Percentiles rank a stretch among this genome's conserved stretches.
Conservation (phyloP, 1,140 invertebrate species). For the Drosophila mojavensis region DNA sequence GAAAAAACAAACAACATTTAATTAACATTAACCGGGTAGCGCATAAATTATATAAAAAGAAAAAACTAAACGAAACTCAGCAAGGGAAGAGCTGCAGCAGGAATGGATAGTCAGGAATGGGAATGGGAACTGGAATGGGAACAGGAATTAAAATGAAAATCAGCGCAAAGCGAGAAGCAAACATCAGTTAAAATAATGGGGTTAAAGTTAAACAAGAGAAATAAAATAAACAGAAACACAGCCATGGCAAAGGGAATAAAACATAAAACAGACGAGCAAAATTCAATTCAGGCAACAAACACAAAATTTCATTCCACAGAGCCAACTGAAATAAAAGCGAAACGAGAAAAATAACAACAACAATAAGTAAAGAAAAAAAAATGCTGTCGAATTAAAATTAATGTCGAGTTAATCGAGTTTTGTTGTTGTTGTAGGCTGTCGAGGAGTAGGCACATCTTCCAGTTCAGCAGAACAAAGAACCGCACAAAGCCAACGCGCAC, state of each 20-base stretch:
- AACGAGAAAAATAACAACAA: conserved; percentile 17
- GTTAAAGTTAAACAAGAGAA: conserved; percentile 53
- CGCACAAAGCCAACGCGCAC: conserved; percentile 8
- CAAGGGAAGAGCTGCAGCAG: conserved; percentile 7
- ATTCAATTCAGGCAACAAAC: conserved; percentile 45
- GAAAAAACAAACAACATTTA: conserved; percentile 34
- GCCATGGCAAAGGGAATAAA: conserved; percentile 22
- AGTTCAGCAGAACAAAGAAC: conserved; percentile 62
- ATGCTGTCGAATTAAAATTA: conserved; percentile 80
- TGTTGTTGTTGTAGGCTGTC: conserved; percentile 57
- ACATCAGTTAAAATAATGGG: conserved; percentile 55
- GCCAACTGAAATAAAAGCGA: conserved; percentile 26
- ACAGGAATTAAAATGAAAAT: conserved; percentile 40
- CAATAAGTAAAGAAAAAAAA: conserved; percentile 15
- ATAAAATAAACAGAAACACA: conserved; percentile 28
- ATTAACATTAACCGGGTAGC: conserved; percentile 43
- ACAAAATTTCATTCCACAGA: conserved; percentile 37
- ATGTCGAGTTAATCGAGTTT: conserved; percentile 83
- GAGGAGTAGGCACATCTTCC: conserved; percentile 53
- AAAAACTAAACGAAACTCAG: conserved; percentile 15
- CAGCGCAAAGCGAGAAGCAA: conserved; percentile 27
- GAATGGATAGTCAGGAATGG: not conserved
- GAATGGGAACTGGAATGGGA: conserved; percentile 12
- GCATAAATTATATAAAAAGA: conserved; percentile 10
- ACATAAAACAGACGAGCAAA: conserved; percentile 35